Evolutionary conservation across 2,888 invertebrate genomes (phyloP).

Genomic region (Silvanus unidentatus): DNA sequence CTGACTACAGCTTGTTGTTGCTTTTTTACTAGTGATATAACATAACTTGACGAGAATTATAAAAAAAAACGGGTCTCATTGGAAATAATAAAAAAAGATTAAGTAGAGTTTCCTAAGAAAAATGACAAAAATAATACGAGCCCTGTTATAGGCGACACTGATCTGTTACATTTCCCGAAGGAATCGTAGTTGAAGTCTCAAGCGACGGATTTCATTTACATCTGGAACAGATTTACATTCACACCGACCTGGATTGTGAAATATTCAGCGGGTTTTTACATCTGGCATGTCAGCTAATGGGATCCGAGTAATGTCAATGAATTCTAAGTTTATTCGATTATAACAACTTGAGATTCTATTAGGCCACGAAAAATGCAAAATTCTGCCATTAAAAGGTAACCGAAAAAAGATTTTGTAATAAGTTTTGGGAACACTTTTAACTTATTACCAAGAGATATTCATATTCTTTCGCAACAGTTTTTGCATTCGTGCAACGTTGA

Average conservation of each 20-base stretch:
- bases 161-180: conserved; percentile 39
- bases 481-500: too few species aligned
- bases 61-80: conserved; percentile 3
- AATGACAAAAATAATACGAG: conserved; percentile 7
- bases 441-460: too few species aligned
- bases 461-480: too few species aligned
- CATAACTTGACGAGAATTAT: conserved; percentile 1
- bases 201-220: conserved; percentile 44
- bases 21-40: conserved; percentile 1
- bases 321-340: conserved; percentile 38
- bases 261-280: conserved; percentile 42
- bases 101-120: conserved; percentile 5
- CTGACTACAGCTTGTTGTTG: too few species aligned
- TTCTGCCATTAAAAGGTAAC: too few species aligned
- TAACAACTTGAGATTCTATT: conserved; percentile 10
- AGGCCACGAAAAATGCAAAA: too few species aligned
- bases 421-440: too few species aligned
- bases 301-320: conserved; percentile 39
- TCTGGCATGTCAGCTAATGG: conserved; percentile 40
- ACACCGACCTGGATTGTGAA: conserved; percentile 39
- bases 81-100: conserved; percentile 7
- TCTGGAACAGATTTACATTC: conserved; percentile 44
- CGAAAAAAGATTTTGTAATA: too few species aligned
- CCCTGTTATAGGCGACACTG: conserved; percentile 32
- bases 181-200: conserved; percentile 40